phyloP scores from a whole-genome alignment of 2,888 invertebrate species.

The Zaprionus lineosus region DNA sequence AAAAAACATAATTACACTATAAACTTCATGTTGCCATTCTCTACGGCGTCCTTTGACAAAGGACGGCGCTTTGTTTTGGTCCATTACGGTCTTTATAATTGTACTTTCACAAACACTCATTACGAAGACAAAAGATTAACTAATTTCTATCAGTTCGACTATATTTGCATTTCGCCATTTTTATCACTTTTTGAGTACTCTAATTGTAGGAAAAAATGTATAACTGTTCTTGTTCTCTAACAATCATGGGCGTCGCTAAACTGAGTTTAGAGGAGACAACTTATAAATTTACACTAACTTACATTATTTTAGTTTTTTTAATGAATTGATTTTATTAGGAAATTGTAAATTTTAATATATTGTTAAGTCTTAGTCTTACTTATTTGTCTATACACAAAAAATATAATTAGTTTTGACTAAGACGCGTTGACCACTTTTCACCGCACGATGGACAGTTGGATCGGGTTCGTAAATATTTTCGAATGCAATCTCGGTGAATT shows the following conservation, averaged over 20 bases:
- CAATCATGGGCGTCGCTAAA: too few relatives aligned
- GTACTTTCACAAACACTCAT: slow-evolving; percentile 58
- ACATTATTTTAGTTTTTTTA: too few relatives aligned
- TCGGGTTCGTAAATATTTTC: slow-evolving; percentile 55
- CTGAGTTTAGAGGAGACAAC: too few relatives aligned
- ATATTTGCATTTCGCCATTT: not conserved
- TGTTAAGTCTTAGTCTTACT: too few relatives aligned
- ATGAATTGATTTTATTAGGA: too few relatives aligned
- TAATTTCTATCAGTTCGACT: too few relatives aligned
- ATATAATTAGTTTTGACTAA: too few relatives aligned
- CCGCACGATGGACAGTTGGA: slow-evolving; percentile 56
- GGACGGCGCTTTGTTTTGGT: slow-evolving; percentile 28
- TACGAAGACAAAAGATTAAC: slow-evolving; percentile 33
- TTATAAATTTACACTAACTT: too few relatives aligned
- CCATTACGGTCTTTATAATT: slow-evolving; percentile 27
- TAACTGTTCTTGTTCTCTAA: slow-evolving; percentile 24
- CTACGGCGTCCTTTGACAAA: slow-evolving; percentile 54
- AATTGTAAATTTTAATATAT: too few relatives aligned
- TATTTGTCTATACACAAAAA: too few relatives aligned
- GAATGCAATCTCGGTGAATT: slow-evolving; percentile 55
- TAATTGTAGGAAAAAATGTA: not conserved
- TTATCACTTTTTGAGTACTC: not conserved
- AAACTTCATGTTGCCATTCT: slow-evolving; percentile 50
- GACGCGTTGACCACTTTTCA: slow-evolving; percentile 49
- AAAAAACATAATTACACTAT: slow-evolving; percentile 51